phyloP scores from a whole-genome alignment of 1,140 invertebrate species.

The Drosophila ambigua region DNA sequence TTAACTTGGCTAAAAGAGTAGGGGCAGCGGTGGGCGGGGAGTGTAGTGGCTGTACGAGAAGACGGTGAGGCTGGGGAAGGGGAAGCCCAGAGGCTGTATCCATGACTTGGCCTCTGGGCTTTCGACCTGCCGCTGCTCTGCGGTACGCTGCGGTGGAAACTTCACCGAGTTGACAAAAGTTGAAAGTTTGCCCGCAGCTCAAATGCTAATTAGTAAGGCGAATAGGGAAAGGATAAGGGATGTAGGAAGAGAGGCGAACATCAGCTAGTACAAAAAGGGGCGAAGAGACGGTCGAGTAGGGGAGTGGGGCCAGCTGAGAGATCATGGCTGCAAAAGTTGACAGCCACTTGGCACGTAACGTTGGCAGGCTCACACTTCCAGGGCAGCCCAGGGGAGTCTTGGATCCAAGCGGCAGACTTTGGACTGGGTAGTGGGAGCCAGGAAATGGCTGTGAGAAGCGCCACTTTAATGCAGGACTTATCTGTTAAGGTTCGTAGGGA shows the following conservation, averaged over 20 bases:
- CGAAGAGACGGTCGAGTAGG: too few species aligned
- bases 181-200: conserved; percentile 53
- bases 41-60: too few species aligned
- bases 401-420: not conserved
- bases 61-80: not conserved
- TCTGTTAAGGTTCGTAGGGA: not conserved
- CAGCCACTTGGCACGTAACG: conserved; percentile 49
- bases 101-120: conserved; percentile 34
- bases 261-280: conserved; percentile 1
- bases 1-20: conserved; percentile 17
- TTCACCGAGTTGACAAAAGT: conserved; percentile 29
- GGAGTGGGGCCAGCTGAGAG: too few species aligned
- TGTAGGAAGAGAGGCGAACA: not conserved
- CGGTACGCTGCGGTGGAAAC: conserved; percentile 13
- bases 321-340: conserved; percentile 26
- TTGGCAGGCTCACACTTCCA: conserved; percentile 56
- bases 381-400: not conserved
- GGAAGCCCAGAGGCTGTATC: conserved; percentile 2
- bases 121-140: conserved; percentile 3
- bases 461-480: conserved; percentile 4
- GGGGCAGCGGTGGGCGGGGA: not conserved
- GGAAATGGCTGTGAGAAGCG: too few species aligned
- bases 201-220: conserved; percentile 64
- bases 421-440: not conserved
- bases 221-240: not conserved